These are phyloP conservation scores for Imbricaverruca yamaguchii DNA, from an alignment of 2,888 invertebrate genomes.

Conservation along the genomic window DNA sequence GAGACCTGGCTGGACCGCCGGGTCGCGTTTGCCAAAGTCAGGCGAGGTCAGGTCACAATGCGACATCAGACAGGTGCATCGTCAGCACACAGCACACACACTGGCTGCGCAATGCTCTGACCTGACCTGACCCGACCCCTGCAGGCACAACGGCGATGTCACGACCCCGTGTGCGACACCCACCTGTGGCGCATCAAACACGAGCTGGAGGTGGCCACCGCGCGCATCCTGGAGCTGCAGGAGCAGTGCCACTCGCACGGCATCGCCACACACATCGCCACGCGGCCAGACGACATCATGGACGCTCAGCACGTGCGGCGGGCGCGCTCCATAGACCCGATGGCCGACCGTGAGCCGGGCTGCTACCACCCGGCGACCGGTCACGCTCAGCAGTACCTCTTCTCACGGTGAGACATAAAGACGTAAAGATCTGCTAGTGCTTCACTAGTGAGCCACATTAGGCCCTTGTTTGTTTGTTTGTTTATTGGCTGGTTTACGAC, in stretches of 20 bases:
- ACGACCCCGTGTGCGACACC: slow-evolving; percentile 39
- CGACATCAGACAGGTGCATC: too few species aligned
- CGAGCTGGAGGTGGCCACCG: slow-evolving; percentile 76
- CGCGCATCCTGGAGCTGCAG: slow-evolving; percentile 76
- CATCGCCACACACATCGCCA: background rate
- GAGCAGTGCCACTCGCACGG: slow-evolving; percentile 76
- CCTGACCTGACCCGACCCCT: too few species aligned
- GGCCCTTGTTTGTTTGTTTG: too few species aligned
- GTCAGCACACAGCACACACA: too few species aligned
- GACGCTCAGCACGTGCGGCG: background rate
- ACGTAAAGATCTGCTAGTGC: too few species aligned
- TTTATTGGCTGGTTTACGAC: too few species aligned
- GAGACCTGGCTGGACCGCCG: too few species aligned
- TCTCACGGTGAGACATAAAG: background rate
- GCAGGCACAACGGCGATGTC: slow-evolving; percentile 33
- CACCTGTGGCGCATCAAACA: slow-evolving; percentile 79
- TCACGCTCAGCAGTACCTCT: background rate
- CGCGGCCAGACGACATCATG: background rate
- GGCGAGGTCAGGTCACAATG: too few species aligned
- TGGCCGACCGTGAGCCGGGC: background rate
- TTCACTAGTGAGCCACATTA: too few species aligned
- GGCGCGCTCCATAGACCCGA: background rate
- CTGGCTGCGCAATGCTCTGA: too few species aligned
- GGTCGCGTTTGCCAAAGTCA: too few species aligned
- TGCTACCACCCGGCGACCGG: background rate